Base-by-base conservation (phyloP, 2,888 invertebrate genomes). In the Crocallis elinguaria region DNA sequence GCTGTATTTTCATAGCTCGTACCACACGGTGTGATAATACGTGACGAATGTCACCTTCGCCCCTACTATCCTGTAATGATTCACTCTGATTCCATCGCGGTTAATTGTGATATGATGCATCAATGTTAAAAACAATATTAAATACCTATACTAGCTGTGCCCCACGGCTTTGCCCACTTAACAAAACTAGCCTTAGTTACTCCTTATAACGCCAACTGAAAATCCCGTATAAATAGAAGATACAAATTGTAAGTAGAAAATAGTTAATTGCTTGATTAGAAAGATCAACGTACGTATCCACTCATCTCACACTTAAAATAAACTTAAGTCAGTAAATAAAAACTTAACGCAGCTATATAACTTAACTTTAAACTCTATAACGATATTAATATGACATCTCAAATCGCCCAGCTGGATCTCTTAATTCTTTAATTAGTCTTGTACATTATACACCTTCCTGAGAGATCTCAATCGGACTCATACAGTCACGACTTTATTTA, bases 41-140 rank as follows among this genome's bases (percentile, higher is more conserved):
- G 67, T 67, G 73, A 71, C 72, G 70, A 69, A 68, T 73, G 77
- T 82, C 83, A 82, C 78, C 77, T 73, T 72, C 65, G 69, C 25
- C 73, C 76, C 77, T 71, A 72, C 71, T 75, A 77, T 79, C 76
- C 73, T 69, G 73, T 76, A 78, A 82, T 83, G 82, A 82, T 77
- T 82, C 82, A 83, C 74, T 67, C 70, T 52, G 64, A 66, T 49
- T 61, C 61, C 59, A 51, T 23, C 21, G 45, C 55, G 69, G 65
- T 68, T 63, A 36, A 43, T n/a, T 25, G 25, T n/a, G 25, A 25
- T 25, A 3, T 9, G n/a, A n/a, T n/a, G n/a, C n/a, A n/a, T n/a
- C n/a, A n/a, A n/a, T 9, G 1, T 3, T 25, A 25, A 25, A 25
- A 25, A n/a, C n/a, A 8, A 25, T n/a, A 25, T 1, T 9, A 3